These are phyloP conservation scores for Paracanthobrama guichenoti DNA, from an alignment of 2,113 vertebrate species.

Conservation along the genomic window DNA sequence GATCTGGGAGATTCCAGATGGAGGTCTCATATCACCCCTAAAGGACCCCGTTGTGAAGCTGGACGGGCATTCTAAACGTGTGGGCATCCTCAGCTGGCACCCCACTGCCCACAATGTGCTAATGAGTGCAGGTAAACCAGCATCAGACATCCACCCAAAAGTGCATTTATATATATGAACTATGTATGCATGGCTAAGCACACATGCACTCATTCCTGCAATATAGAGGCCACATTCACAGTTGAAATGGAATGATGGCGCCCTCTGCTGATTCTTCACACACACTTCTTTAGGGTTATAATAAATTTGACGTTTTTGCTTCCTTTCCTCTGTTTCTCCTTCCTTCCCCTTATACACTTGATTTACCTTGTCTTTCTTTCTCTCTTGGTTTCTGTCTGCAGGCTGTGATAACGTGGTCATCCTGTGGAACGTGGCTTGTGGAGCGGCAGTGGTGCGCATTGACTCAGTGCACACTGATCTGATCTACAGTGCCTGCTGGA, in stretches of 20 bases:
- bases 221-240: background rate
- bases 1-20: slow-evolving; percentile 90
- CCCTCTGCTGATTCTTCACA: background rate
- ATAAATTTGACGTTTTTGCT: background rate
- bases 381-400: slow-evolving; percentile 50
- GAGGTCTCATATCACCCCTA: slow-evolving; percentile 75
- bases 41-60: slow-evolving; percentile 84
- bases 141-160: background rate
- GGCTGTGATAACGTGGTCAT: slow-evolving; percentile 87
- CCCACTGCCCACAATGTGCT: slow-evolving; percentile 89
- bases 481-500: slow-evolving; percentile 89
- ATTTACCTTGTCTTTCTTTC: background rate
- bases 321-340: background rate
- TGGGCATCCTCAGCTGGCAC: slow-evolving; percentile 88
- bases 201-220: background rate
- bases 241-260: background rate
- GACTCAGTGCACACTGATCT: slow-evolving; percentile 82
- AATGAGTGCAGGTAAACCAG: slow-evolving; percentile 82
- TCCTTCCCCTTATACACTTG: too few species aligned
- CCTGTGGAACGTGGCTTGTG: slow-evolving; percentile 85
- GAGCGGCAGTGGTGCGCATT: slow-evolving; percentile 74
- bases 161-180: background rate
- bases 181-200: background rate
- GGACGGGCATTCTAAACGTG: slow-evolving; percentile 89
- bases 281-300: background rate